phyloP scores from a whole-genome alignment of 2,113 vertebrate genomes.

The Stegostoma tigrinum region DNA sequence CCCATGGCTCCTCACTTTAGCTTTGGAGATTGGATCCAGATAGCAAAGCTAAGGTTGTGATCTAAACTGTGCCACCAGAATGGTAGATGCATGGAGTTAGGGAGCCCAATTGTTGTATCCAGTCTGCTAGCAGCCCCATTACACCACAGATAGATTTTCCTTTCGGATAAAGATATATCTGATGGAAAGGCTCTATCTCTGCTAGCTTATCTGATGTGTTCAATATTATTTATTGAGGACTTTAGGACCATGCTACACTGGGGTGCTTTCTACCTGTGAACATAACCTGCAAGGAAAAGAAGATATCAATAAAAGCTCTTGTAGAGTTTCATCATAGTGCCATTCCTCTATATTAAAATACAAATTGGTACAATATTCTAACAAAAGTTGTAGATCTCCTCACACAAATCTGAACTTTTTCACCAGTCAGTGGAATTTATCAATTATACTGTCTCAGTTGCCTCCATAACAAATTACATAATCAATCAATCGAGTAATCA shows the following conservation, averaged over 20 bases:
- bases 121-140: neutral
- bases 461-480: neutral
- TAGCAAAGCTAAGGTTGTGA: neutral
- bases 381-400: neutral
- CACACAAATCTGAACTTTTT: neutral
- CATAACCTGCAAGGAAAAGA: conserved; percentile 36
- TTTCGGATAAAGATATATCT: too few species aligned
- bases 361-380: neutral
- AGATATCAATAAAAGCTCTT: conserved; percentile 19
- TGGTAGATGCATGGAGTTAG: neutral
- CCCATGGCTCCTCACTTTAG: neutral
- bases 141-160: neutral
- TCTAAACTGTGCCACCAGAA: conserved; percentile 9
- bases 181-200: neutral
- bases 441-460: neutral
- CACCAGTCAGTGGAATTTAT: neutral
- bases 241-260: conserved; percentile 30
- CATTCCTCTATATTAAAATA: neutral
- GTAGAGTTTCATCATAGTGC: neutral
- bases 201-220: neutral
- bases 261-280: conserved; percentile 31
- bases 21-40: neutral
- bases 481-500: neutral
- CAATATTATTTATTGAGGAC: conserved; percentile 16
- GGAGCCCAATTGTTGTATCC: neutral